Percentiles rank a stretch among this genome's conserved stretches.
Conservation (phyloP, 2,113 vertebrate genomes). For the Oenanthe oenanthe region DNA sequence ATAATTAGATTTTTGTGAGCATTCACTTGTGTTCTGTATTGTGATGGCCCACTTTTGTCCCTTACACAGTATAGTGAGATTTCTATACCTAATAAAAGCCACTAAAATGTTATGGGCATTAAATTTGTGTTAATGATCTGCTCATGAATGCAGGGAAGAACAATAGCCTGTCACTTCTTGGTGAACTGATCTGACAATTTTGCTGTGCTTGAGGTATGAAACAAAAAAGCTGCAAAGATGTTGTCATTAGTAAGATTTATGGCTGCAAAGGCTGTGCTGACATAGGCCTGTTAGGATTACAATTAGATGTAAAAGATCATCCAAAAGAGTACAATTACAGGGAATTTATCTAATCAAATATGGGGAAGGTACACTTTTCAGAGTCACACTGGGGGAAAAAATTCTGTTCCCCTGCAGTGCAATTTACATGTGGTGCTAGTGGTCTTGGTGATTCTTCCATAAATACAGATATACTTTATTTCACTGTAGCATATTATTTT, state of each 20-base stretch:
- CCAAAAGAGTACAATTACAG: neutral
- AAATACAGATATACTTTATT: neutral
- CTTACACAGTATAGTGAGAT: neutral
- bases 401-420: neutral
- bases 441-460: neutral
- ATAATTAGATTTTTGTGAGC: neutral
- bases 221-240: constrained; percentile 42
- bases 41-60: neutral
- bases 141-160: constrained; percentile 64
- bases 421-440: neutral
- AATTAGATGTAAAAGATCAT: constrained; percentile 60
- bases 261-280: constrained; percentile 28
- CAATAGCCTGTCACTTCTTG: constrained; percentile 67
- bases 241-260: constrained; percentile 66
- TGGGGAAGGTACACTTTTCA: constrained; percentile 11
- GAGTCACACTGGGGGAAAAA: neutral
- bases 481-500: neutral
- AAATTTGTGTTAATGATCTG: constrained; percentile 68
- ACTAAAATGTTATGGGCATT: constrained; percentile 50
- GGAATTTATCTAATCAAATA: constrained; percentile 44
- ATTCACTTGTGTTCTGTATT: neutral
- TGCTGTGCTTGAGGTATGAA: constrained; percentile 57
- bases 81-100: constrained; percentile 16
- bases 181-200: constrained; percentile 69
- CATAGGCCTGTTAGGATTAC: constrained; percentile 51